Evolutionary conservation across 2,888 invertebrate species (phyloP).

Genomic region (Gandaritis pyraliata): DNA sequence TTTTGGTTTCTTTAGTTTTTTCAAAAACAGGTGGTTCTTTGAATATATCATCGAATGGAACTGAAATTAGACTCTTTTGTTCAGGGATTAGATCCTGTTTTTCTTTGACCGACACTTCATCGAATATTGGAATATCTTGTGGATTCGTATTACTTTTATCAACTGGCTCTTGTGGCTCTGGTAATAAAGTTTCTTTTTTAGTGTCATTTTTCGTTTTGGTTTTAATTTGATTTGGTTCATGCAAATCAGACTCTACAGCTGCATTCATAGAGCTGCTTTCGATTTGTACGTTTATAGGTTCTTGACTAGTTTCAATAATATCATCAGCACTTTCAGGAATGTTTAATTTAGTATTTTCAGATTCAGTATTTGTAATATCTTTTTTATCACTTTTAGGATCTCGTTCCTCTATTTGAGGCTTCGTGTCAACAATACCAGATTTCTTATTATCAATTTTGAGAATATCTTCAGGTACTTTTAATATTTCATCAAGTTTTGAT

Average conservation of each 20-base stretch:
- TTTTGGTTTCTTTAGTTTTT: slow-evolving; percentile 71
- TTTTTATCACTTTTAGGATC: slow-evolving; percentile 9
- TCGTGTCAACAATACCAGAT: not conserved
- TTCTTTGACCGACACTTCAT: slow-evolving; percentile 22
- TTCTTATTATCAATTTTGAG: slow-evolving; percentile 12
- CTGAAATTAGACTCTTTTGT: slow-evolving; percentile 26
- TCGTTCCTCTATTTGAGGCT: slow-evolving; percentile 9
- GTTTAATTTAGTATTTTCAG: not conserved
- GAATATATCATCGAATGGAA: slow-evolving; percentile 58
- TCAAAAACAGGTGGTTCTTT: slow-evolving; percentile 71
- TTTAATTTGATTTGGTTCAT: not conserved
- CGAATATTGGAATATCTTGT: slow-evolving; percentile 8
- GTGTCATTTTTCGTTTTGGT: not conserved
- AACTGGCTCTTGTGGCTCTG: slow-evolving; percentile 4
- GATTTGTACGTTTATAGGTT: slow-evolving; percentile 7
- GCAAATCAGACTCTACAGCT: slow-evolving; percentile 1
- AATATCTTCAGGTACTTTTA: not conserved
- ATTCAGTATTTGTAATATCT: slow-evolving; percentile 18
- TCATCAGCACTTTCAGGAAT: slow-evolving; percentile 8
- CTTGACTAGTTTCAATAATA: slow-evolving; percentile 32
- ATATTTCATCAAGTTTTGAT: not conserved
- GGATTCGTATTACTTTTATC: not conserved
- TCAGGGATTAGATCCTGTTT: slow-evolving; percentile 34
- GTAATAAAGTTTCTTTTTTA: slow-evolving; percentile 6
- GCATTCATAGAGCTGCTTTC: slow-evolving; percentile 7